Evolutionary conservation across 2,888 invertebrate genomes (phyloP).

Genomic region (Mesodorylaimus sp.): DNA sequence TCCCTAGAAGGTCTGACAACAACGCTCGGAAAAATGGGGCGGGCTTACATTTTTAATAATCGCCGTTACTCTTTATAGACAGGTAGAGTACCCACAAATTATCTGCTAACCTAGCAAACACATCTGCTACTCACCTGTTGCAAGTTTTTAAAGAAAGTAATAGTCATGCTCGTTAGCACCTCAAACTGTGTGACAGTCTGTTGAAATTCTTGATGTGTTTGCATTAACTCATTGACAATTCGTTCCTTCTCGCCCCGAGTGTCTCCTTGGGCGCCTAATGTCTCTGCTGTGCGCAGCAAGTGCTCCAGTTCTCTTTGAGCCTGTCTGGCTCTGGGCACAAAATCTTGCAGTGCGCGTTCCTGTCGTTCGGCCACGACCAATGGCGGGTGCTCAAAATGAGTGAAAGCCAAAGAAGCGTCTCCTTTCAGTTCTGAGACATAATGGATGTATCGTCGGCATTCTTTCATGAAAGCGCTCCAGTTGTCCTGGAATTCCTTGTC

Average conservation of each 20-base stretch:
- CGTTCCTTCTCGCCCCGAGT: conserved; percentile 39
- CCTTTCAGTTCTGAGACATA: neutral
- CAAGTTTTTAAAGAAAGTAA: conserved; percentile 51
- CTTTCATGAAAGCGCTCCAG: conserved; percentile 42
- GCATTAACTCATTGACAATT: conserved; percentile 45
- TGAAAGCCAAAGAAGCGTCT: neutral
- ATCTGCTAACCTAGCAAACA: neutral
- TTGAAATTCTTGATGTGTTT: conserved; percentile 45
- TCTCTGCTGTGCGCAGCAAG: conserved; percentile 45
- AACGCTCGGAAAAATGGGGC: no score
- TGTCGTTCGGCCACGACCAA: neutral
- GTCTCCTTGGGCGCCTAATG: conserved; percentile 34
- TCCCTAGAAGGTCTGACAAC: no score
- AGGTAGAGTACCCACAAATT: neutral
- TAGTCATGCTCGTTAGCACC: conserved; percentile 48
- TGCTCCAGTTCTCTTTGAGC: conserved; percentile 43
- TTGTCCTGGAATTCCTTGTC: conserved; percentile 28
- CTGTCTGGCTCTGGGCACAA: neutral
- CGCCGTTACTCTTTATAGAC: no score
- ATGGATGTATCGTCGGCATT: conserved; percentile 36
- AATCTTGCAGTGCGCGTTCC: neutral
- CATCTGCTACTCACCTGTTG: no score
- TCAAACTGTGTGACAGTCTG: conserved; percentile 52
- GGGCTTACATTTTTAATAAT: no score
- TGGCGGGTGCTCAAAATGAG: neutral